phyloP scores from a whole-genome alignment of 2,113 vertebrate genomes.

The Ammodramus savannarum region DNA sequence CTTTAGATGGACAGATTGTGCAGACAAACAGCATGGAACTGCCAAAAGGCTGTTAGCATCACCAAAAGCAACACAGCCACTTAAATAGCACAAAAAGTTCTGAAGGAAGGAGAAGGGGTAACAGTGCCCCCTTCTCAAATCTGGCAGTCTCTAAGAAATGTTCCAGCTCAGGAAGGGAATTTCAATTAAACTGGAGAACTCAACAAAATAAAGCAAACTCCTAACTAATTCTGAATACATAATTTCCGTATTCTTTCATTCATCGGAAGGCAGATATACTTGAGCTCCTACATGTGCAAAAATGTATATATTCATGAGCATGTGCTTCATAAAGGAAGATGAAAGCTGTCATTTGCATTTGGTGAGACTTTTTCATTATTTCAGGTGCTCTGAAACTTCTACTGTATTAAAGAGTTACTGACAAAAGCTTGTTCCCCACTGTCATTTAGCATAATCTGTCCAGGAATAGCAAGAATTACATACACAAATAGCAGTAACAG shows the following conservation, averaged over 20 bases:
- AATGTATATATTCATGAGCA: constrained; percentile 55
- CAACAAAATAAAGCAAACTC: not conserved
- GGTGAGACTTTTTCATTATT: not conserved
- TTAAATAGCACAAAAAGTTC: constrained; percentile 1
- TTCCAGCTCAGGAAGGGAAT: not conserved
- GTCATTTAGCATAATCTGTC: not conserved
- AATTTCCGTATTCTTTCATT: constrained; percentile 23
- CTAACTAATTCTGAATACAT: constrained; percentile 1
- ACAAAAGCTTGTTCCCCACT: not conserved
- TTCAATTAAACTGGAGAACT: constrained; percentile 12
- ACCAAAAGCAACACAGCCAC: not conserved
- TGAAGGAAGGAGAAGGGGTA: not conserved
- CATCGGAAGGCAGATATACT: constrained; percentile 1
- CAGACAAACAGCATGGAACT: constrained; percentile 3
- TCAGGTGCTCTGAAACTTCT: constrained; percentile 20
- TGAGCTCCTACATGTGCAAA: constrained; percentile 11
- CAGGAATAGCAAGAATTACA: not conserved
- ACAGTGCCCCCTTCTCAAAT: not conserved
- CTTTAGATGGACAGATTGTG: not conserved
- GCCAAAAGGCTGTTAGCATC: not conserved
- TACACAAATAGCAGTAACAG: not conserved
- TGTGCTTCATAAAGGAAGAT: constrained; percentile 44
- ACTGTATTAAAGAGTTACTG: not conserved
- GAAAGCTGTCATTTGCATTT: constrained; percentile 39
- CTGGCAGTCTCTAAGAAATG: not conserved